Conservation (phyloP, 2,113 vertebrate genomes). For the Paradoxurus hermaphroditus region DNA sequence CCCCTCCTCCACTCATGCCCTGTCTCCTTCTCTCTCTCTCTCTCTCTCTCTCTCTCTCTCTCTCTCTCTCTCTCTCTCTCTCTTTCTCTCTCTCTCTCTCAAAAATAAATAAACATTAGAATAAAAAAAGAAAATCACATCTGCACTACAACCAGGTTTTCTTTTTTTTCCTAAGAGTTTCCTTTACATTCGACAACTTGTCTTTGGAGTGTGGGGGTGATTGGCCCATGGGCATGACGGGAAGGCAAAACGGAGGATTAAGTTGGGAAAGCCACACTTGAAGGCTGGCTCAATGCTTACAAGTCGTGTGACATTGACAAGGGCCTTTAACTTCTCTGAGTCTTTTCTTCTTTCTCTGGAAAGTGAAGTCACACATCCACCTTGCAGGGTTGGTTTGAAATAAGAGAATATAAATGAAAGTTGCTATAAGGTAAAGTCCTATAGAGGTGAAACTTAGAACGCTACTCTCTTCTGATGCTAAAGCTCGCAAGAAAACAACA, state of each 20-base stretch:
- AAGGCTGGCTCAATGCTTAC: background rate
- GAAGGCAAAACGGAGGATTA: background rate
- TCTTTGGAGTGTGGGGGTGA: background rate
- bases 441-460: background rate
- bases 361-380: background rate
- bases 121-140: background rate
- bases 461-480: background rate
- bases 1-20: no score
- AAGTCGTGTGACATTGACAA: background rate
- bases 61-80: no score
- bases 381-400: background rate
- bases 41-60: no score
- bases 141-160: no score
- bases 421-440: background rate
- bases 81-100: no score
- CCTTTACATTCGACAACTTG: background rate
- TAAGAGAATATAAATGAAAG: background rate
- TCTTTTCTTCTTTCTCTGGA: background rate
- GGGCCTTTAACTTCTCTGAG: background rate
- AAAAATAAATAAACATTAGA: no score
- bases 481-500: background rate
- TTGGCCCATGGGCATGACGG: background rate
- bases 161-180: background rate
- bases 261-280: background rate
- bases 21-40: no score